Evolutionary conservation across 2,888 invertebrate genomes (phyloP).

Genomic region (Nymphalis polychloros): DNA sequence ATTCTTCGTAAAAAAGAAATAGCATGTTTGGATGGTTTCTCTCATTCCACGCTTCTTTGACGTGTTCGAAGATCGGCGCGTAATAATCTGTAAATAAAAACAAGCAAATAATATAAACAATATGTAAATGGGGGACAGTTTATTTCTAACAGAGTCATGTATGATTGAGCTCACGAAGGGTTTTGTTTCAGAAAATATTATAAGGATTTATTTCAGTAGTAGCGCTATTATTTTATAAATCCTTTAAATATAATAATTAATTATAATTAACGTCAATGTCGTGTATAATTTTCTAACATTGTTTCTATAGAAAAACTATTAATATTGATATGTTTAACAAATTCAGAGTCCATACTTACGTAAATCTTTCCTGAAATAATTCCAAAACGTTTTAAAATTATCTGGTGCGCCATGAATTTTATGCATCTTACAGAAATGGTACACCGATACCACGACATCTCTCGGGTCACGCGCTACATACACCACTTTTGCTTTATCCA

Average conservation of each 20-base stretch:
- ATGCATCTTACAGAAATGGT: conserved; percentile 48
- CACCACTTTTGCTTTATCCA: conserved; percentile 76
- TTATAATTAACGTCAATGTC: no score
- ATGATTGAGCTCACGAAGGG: no score
- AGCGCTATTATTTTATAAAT: no score
- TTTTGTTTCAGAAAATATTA: no score
- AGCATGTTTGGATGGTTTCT: conserved; percentile 85
- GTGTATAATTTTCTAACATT: no score
- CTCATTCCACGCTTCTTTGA: conserved; percentile 85
- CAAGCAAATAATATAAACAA: no score
- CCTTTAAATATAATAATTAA: no score
- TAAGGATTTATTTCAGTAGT: no score
- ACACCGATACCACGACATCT: conserved; percentile 89
- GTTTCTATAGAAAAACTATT: no score
- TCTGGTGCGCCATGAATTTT: conserved; percentile 79
- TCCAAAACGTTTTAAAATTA: conserved; percentile 75
- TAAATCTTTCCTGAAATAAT: conserved; percentile 81
- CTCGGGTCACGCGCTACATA: conserved; percentile 91
- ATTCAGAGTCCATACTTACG: conserved; percentile 64
- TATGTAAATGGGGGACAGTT: no score
- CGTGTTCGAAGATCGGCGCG: conserved; percentile 85
- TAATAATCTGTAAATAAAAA: conserved; percentile 69
- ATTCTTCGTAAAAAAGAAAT: conserved; percentile 91
- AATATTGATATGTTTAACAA: background rate
- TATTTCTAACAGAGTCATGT: no score